A percentile compares a stretch with the other conserved stretches of the same genome.
phyloP scores from a whole-genome alignment of 2,888 invertebrate species.

The Epinotia nisella region DNA sequence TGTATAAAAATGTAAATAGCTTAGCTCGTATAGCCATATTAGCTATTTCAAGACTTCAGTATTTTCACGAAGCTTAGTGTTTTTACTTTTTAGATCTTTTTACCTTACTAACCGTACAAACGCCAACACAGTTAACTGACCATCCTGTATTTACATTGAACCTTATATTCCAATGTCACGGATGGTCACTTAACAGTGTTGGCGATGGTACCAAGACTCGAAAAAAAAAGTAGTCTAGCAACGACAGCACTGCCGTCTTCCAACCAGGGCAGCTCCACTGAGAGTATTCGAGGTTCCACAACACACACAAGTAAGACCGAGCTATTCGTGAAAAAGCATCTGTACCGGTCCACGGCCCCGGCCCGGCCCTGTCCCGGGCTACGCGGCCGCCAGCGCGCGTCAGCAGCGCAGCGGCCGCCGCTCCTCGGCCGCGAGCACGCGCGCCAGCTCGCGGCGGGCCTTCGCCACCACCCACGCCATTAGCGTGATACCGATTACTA shows the following conservation, averaged over 20 bases:
- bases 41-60: background rate
- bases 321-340: background rate
- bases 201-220: no score
- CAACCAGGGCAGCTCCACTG: background rate
- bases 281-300: background rate
- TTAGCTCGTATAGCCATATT: no score
- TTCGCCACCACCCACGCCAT: conserved; percentile 26
- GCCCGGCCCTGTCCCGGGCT: background rate
- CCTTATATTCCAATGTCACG: no score
- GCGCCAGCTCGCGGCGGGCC: conserved; percentile 24
- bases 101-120: no score
- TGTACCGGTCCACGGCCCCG: background rate
- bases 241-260: background rate
- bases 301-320: conserved; percentile 4
- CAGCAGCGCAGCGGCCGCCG: conserved; percentile 17
- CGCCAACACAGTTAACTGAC: no score
- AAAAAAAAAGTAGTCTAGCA: no score
- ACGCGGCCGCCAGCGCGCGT: background rate
- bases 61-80: background rate
- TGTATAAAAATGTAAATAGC: background rate
- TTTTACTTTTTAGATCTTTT: no score
- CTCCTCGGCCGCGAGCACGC: conserved; percentile 6
- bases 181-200: no score
- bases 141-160: no score
- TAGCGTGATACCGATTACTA: conserved; percentile 21